Evolutionary conservation across 2,888 invertebrate genomes (phyloP), one percentile per base, ranked within the genome.

Genomic region (Hypomecis atomaria): DNA sequence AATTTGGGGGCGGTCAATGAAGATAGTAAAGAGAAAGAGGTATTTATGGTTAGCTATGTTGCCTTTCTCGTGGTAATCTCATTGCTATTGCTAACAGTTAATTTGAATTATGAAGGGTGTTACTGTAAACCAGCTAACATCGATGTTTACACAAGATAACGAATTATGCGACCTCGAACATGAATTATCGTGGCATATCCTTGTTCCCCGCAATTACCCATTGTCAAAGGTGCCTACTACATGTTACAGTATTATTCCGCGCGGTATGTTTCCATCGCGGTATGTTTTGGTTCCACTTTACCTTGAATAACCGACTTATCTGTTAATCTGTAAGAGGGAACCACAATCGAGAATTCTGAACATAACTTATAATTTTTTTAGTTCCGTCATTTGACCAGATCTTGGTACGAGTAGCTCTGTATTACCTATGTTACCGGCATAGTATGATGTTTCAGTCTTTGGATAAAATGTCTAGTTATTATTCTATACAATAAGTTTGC

Each of bases 181-280:
- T 68, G 57, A 69, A 69, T 76, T 73, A 73, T 70, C 66, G 68
- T 64, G 71, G 68, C 70, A 66, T 78, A 78, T 82, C 79, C 78
- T 76, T 72, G 70, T 79, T 74, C 59, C 66, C 42, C 55, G 65
- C 72, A 76, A 79, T 81, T 67, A 76, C 62, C 75, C 71, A 77
- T 81, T 81, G 82, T 81, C 71, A 66, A 48, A 37, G 57, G 54
- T 55, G 66, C 13, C 13, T 37, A 38, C 38, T 38, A 9, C 58
- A 57, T 68, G 58, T 62, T 49, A 54, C 50, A 36, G 71, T 68
- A 70, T 70, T 71, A 71, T 75, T 74, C 73, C 72, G 67, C 57
- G 65, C 43, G 40, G 63, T 63, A 68, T 40, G 43, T 67, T 69
- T 69, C 66, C 62, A 53, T 49, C 50, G 54, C 50, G 40, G 37